Evolutionary conservation across 2,797 vertebrate genomes (phyloP), one percentile per base, ranked within the genome.

Genomic region (Acanthiza pusilla): DNA sequence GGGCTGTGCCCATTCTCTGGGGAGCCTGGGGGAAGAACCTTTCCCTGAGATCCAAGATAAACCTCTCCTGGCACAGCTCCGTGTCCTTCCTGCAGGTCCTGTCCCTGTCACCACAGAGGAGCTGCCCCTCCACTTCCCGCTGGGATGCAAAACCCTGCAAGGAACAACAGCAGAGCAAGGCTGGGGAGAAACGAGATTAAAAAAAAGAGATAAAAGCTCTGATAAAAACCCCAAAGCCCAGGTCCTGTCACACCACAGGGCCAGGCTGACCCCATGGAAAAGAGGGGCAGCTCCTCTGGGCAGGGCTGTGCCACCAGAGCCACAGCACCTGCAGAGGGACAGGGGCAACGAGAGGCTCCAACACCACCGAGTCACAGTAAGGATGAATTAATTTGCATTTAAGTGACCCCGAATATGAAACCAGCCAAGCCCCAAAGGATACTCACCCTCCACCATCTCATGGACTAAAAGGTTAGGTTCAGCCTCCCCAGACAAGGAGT

Each of bases 21-120:
- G n/a, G 20, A 88, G 25, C 75, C 36, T 45, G 50, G 29, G n/a
- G 38, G 13, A 45, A n/a, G 14, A 51, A 4, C 20, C 4, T 45
- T 66, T 7, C 6, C 63, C 65, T 57, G 2, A 30, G 0, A 3
- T 13, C n/a, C 51, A 45, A 0, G 32, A 57, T 5, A 12, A 57
- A 2, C 8, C 23, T 62, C 6, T 27, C 55, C 63, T 82, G 50
- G 11, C 19, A 1, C 32, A 21, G 27, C 20, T 63, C 12, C 6
- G 5, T 6, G 42, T 3, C 27, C 0, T 7, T 27, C 40, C 2
- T 65, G 20, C 30, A 5, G 17, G 17, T 17, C 10, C 42, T 76
- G 43, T 17, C 57, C 36, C 27, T 43, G 2, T 20, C 63, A 25
- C 18, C 15, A 10, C 36, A 22, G 43, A 14, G 38, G 9, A 34